phyloP scores from a whole-genome alignment of 2,113 vertebrate species.

The Corydoras maculifer region DNA sequence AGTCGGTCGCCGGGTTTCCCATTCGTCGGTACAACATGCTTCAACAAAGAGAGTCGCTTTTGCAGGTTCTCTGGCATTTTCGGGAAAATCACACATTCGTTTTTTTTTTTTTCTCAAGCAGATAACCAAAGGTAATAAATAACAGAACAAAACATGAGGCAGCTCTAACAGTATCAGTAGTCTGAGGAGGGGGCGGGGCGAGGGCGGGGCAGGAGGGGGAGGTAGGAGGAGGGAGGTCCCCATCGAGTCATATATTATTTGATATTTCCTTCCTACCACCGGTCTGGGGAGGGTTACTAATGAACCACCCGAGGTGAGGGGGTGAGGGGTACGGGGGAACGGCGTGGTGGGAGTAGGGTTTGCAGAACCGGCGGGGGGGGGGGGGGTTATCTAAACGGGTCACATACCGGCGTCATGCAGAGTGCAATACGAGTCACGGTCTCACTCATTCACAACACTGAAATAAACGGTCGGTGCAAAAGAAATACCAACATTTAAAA shows the following conservation, averaged over 20 bases:
- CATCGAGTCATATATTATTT: too few relatives aligned
- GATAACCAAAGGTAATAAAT: slow-evolving; percentile 27
- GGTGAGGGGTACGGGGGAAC: too few relatives aligned
- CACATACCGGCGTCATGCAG: slow-evolving; percentile 44
- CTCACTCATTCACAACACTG: slow-evolving; percentile 56
- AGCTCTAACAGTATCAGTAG: slow-evolving; percentile 6
- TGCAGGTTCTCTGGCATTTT: too few relatives aligned
- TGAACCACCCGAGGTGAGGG: too few relatives aligned
- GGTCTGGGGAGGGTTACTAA: too few relatives aligned
- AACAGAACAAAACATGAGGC: slow-evolving; percentile 9
- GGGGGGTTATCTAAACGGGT: slow-evolving; percentile 33
- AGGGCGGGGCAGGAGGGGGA: too few relatives aligned
- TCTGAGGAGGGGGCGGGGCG: background rate
- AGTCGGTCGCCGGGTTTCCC: background rate
- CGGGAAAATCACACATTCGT: background rate
- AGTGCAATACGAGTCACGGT: slow-evolving; percentile 30
- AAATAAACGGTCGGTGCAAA: slow-evolving; percentile 27
- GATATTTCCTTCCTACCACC: too few relatives aligned
- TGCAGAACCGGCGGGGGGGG: too few relatives aligned
- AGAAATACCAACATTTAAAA: slow-evolving; percentile 42
- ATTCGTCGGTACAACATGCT: background rate
- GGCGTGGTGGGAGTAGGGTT: too few relatives aligned
- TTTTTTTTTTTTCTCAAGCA: slow-evolving; percentile 33
- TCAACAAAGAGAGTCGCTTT: background rate
- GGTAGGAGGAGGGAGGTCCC: too few relatives aligned